Conservation (phyloP, 1,140 invertebrate species). For the Zaprionus africanus region DNA sequence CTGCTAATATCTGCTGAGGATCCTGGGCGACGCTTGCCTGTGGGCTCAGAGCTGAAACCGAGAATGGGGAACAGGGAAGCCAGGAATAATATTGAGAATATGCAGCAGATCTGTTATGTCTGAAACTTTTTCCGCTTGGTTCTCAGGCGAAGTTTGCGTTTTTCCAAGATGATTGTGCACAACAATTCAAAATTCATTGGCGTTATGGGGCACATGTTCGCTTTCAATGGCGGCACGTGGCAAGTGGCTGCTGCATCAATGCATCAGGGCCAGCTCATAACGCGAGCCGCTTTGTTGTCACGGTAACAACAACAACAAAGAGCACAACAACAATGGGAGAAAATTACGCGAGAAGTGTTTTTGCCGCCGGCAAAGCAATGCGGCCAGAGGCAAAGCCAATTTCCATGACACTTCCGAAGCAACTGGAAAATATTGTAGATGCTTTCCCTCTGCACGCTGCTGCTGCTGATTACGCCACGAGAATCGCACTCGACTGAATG, state of each 20-base stretch:
- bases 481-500: conserved; percentile 44
- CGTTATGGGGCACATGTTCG: conserved; percentile 79
- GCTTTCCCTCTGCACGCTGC: conserved; percentile 3
- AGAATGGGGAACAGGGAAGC: conserved; percentile 32
- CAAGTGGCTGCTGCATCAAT: conserved; percentile 40
- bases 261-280: conserved; percentile 39
- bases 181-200: conserved; percentile 61
- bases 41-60: conserved; percentile 38
- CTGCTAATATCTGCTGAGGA: conserved; percentile 18
- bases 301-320: not conserved
- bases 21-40: not conserved
- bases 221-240: conserved; percentile 21
- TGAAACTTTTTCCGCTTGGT: conserved; percentile 80
- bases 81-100: not conserved
- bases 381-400: conserved; percentile 6
- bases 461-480: conserved; percentile 23
- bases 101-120: conserved; percentile 56
- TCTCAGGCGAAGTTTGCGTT: conserved; percentile 72
- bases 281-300: conserved; percentile 27
- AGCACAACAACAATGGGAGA: not conserved
- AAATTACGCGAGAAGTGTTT: conserved; percentile 9
- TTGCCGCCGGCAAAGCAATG: conserved; percentile 41
- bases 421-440: conserved; percentile 24
- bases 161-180: conserved; percentile 76
- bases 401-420: conserved; percentile 28